Evolutionary conservation across 2,888 invertebrate species (phyloP), one percentile per base, ranked within the genome.

Genomic region (Dicyrtomina minuta): DNA sequence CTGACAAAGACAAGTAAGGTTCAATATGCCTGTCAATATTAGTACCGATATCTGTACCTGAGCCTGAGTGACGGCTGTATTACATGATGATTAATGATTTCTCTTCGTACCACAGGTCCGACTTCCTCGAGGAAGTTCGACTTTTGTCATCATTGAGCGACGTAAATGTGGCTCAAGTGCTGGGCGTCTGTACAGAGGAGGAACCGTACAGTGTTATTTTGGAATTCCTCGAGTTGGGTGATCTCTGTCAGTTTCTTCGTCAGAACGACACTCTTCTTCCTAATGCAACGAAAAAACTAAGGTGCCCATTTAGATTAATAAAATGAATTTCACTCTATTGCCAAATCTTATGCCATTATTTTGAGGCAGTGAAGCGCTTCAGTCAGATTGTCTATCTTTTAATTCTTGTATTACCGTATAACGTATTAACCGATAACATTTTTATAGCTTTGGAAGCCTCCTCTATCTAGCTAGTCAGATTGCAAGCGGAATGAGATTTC

Each of bases 201-300:
- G 92, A 93, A 80, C 93, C 93, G 6, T 88, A 91, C 80, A 91
- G 91, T 82, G 91, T 93, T 78, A 88, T 94, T n/a, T 88, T 93
- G 79, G 93, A 94, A 82, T 92, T 93, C 82, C 90, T 92, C 80
- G 90, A 92, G 81, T 88, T 90, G 74, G 92, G 64, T n/a, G 93
- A 93, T 80, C 86, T 95, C 72, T 89, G 92, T 75, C 87, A 86
- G 82, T 92, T 87, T 83, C 82, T 87, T 60, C 79, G 82, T 59
- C 80, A 82, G 59, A 83, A 83, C 75, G 81, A 82, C 44, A 80
- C 82, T 13, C 72, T 77, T 12, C 68, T 77, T 13, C 77, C 76
- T 2, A 76, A 71, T 67, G 75, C 77, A 20, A 66, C 72, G 1
- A 75, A 75, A 61, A 75, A 76, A 68, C 72, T 77, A 33, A 75